A percentile compares a stretch with the other conserved stretches of the same genome.
Conservation (phyloP, 2,797 vertebrate species). For the Lepus townsendii region DNA sequence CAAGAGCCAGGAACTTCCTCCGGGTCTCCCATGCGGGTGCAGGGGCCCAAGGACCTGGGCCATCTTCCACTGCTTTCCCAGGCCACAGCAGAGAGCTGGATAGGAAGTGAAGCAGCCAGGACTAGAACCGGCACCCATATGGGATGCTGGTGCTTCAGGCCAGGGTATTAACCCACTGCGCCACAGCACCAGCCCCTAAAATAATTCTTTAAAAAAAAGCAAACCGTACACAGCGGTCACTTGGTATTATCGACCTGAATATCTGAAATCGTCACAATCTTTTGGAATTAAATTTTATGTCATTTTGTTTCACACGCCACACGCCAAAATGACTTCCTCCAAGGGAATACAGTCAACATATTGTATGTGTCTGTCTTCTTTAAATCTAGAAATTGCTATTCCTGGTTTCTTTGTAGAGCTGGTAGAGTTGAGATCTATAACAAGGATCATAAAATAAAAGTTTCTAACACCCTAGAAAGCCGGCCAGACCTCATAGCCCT, state of each 20-base stretch:
- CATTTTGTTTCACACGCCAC: neutral
- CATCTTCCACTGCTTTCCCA: too few species aligned
- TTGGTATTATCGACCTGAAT: neutral
- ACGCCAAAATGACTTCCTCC: neutral
- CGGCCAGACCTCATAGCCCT: constrained; percentile 97
- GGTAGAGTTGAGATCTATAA: constrained; percentile 97
- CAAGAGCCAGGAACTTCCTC: too few species aligned
- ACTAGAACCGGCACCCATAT: too few species aligned
- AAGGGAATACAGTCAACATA: neutral
- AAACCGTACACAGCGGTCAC: neutral
- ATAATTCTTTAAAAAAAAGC: too few species aligned
- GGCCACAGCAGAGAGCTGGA: too few species aligned
- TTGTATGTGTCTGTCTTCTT: neutral
- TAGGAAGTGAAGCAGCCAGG: too few species aligned
- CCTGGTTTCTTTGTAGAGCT: constrained; percentile 88
- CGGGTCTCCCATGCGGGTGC: too few species aligned
- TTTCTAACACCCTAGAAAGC: constrained; percentile 98
- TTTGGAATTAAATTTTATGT: neutral
- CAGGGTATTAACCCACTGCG: too few species aligned
- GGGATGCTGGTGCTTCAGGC: too few species aligned
- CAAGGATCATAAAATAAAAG: constrained; percentile 96
- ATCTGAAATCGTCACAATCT: neutral
- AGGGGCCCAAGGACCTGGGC: too few species aligned
- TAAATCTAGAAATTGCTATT: neutral
- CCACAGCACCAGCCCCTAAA: too few species aligned